These are phyloP conservation scores for Malurus cyaneus DNA, from an alignment of 2,113 vertebrate genomes.

Conservation along the genomic window DNA sequence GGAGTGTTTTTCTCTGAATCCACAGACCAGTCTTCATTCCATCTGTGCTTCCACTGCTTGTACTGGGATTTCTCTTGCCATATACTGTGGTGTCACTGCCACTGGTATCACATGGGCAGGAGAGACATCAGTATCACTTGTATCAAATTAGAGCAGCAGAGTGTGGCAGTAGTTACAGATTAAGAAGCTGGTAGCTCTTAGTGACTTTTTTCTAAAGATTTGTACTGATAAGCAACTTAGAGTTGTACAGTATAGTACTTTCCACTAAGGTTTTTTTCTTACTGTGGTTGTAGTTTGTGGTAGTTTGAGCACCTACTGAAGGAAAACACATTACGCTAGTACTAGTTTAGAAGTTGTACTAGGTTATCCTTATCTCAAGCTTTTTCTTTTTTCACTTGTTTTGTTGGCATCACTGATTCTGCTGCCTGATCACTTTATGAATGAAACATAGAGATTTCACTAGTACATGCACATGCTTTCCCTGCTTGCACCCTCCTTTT, in stretches of 20 bases:
- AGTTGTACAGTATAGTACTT: background rate
- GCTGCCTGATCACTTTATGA: background rate
- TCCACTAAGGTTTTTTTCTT: background rate
- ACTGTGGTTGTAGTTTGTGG: background rate
- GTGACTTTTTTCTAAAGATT: background rate
- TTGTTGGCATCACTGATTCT: background rate
- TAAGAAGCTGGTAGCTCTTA: background rate
- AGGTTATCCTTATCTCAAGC: background rate
- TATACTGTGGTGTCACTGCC: background rate
- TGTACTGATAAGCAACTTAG: background rate
- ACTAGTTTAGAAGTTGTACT: background rate
- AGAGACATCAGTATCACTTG: background rate
- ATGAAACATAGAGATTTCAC: background rate
- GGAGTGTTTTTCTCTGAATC: background rate
- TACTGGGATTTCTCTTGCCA: background rate
- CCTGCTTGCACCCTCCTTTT: background rate
- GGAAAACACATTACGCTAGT: background rate
- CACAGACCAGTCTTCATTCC: background rate
- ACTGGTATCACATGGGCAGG: background rate
- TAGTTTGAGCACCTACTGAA: background rate
- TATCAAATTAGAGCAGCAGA: background rate
- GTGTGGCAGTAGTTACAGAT: background rate
- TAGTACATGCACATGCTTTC: rapidly evolving
- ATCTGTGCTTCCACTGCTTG: background rate
- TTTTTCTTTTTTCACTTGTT: background rate